Base-by-base conservation (phyloP, 1,140 invertebrate genomes). In the Drosophila kanapiae region DNA sequence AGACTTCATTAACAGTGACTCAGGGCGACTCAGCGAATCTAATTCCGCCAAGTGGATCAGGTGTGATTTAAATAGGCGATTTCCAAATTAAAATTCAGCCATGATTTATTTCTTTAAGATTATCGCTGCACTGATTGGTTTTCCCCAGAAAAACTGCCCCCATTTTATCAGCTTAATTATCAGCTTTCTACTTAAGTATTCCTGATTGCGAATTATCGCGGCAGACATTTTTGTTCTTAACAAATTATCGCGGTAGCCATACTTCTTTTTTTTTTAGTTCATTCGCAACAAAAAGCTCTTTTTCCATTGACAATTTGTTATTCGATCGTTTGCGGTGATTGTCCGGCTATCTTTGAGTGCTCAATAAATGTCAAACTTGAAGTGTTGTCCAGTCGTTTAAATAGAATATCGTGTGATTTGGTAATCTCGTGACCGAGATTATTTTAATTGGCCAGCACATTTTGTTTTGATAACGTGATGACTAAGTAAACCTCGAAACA, bases 341-440 rank as follows among this genome's bases (percentile, higher is more conserved):
- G 54, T 9, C 6, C 10, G 14, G 3, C 8, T 43, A 64, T 64
- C 29, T 33, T 27, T 43, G 7, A 61, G 62, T 60, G 38, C 16
- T 33, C 4, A 64, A 60, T 61, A 61, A 62, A 64, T 61, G 62
- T 43, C 7, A 13, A 9, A 43, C 27, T 6, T 64, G 9, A 61
- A 23, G 33, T 63, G 33, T 2, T n/a, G 7, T 16, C 23, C 14
- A 11, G n/a, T 57, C 10, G 14, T 33, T n/a, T 7, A 33, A 58
- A 42, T 13, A 33, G 37, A 31, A 27, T 18, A 18, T 14, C 9
- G 0, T 3, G 9, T 23, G 53, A 61, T 35, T 35, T n/a, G 27
- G 18, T 27, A 27, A 65, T 65, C 62, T 62, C 62, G 62, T 62
- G 62, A 61, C 14, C 14, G n/a, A n/a, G 37, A 62, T 18, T 29